phyloP scores from a whole-genome alignment of 2,888 invertebrate species.

The Acanthoscelides obtectus region DNA sequence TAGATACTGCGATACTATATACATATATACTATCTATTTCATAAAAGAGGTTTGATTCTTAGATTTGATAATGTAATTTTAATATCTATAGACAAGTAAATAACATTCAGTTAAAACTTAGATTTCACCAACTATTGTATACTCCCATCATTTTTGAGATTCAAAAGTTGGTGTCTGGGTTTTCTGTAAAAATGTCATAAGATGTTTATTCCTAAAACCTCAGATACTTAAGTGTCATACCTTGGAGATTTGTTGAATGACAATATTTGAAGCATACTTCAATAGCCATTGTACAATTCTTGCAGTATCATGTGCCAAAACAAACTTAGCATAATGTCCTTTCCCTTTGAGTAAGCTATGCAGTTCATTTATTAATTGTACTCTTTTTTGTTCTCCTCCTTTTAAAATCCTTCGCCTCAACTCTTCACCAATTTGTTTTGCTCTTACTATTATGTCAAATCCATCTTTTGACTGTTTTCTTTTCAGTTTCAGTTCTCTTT shows the following conservation, averaged over 20 bases:
- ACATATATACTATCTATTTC: too few relatives aligned
- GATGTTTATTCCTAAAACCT: neutral
- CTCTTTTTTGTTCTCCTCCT: conserved; percentile 55
- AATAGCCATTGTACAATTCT: conserved; percentile 85
- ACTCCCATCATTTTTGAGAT: too few relatives aligned
- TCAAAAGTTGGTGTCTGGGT: too few relatives aligned
- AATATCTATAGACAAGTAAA: too few relatives aligned
- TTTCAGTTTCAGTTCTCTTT: conserved; percentile 68
- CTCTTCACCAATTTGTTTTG: conserved; percentile 59
- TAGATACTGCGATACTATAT: too few relatives aligned
- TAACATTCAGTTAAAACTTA: too few relatives aligned
- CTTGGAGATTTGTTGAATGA: conserved; percentile 63
- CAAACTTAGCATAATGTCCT: conserved; percentile 62
- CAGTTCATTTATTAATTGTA: conserved; percentile 57
- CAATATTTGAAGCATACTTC: conserved; percentile 62
- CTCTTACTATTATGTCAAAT: conserved; percentile 53
- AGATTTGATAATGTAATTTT: too few relatives aligned
- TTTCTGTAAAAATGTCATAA: neutral
- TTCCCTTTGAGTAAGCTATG: conserved; percentile 57
- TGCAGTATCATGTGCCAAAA: conserved; percentile 81
- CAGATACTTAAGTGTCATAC: conserved; percentile 29
- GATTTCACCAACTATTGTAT: too few relatives aligned
- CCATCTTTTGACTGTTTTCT: conserved; percentile 53
- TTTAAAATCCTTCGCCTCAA: conserved; percentile 48
- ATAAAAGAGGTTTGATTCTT: too few relatives aligned